phyloP scores from a whole-genome alignment of 1,140 invertebrate genomes.

The Popillia japonica region DNA sequence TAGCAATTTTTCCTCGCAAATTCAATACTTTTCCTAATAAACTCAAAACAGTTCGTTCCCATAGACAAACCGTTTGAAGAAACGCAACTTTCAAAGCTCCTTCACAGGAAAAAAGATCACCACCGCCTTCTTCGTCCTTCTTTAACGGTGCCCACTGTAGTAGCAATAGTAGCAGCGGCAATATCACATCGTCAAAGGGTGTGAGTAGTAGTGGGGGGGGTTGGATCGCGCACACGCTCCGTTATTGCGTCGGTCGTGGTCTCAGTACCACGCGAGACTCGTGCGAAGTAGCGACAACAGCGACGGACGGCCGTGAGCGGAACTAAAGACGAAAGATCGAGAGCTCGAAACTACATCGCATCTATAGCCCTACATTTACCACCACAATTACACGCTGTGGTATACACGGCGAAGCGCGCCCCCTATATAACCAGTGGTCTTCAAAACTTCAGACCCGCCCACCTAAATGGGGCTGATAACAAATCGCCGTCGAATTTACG shows the following conservation, averaged over 20 bases:
- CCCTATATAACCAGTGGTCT: background rate
- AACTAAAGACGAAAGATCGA: background rate
- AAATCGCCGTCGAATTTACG: background rate
- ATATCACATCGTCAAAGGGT: background rate
- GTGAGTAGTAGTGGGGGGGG: slow-evolving; percentile 10
- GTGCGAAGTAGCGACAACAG: slow-evolving; percentile 3
- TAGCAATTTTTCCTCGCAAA: no score
- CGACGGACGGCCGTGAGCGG: background rate
- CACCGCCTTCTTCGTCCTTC: no score
- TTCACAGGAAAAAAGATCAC: no score
- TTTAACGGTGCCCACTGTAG: no score
- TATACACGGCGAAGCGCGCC: background rate
- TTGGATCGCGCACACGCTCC: slow-evolving; percentile 17
- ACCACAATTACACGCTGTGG: background rate
- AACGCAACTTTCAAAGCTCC: no score
- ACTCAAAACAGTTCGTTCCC: no score
- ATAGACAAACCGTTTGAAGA: no score
- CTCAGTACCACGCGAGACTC: slow-evolving; percentile 23
- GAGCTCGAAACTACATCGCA: background rate
- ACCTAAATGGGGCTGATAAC: slow-evolving; percentile 4
- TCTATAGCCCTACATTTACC: background rate
- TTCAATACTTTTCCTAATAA: no score
- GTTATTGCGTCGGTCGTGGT: slow-evolving; percentile 19
- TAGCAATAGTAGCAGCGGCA: background rate
- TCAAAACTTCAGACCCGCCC: slow-evolving; percentile 12